Base-by-base conservation (phyloP, 2,888 invertebrate species). In the Lamellibrachia columna region DNA sequence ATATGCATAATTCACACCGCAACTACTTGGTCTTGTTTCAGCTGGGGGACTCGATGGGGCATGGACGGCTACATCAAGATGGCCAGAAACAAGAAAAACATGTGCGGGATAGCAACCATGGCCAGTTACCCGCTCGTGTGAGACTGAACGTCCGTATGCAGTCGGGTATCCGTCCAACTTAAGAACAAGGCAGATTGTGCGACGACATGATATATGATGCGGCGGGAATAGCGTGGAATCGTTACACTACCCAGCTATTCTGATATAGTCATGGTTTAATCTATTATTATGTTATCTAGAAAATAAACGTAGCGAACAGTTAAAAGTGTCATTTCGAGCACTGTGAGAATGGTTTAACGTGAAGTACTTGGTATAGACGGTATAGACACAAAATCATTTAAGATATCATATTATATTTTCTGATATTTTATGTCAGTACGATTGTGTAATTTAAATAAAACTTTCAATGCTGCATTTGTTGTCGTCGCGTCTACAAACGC, bases 11-110 rank as follows among this genome's bases (percentile, higher is more conserved):
- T 75, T 3, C 15, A 22, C 75, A 75, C 15, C 75, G 75, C 22
- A 6, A 6, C 22, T 22, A 75, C 22, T 75, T 3, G 15, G 6
- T 15, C 22, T 75, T 75, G 92, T 94, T 94, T 53, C 94, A 96
- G 98, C 98, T 99, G 99, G 99, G 98, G 98, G 3, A 97, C 97
- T n/a, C 97, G 97, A 92, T 99, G 99, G 99, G 99, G 99, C 11
- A 98, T 98, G 96, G 97, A 98, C 11, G 99, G 99, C 0, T 99
- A 98, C 96, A 98, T 99, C 93, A 95, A 96, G 97, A 97, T 98
- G 96, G 97, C 98, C 58, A 97, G 97, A 92, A 97, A 98, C 95
- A 97, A 98, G 55, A 97, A 97, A 94, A 99, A 99, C 97, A 96
- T 96, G 97, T 99, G 99, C 95, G 99, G 99, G 0, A 97, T 99